Base-by-base conservation (phyloP, 2,113 vertebrate species). In the Sphyrna mokarran region DNA sequence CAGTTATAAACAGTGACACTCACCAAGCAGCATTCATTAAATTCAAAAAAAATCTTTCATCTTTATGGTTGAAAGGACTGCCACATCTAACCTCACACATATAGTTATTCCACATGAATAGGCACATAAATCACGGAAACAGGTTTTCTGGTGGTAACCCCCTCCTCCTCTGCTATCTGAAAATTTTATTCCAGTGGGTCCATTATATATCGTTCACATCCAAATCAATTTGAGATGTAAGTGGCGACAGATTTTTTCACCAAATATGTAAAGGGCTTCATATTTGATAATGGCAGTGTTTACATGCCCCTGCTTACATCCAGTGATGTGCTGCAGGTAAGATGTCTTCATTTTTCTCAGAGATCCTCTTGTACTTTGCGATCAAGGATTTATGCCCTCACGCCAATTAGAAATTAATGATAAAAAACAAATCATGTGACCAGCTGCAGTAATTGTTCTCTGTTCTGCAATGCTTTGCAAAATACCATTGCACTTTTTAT, bases 101-200 rank as follows among this genome's bases (percentile, higher is more conserved):
- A 95, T 70, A 43, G 78, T 70, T 96, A 95, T 96, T 95, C 95
- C 96, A 40, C 90, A 40, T 95, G 66, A 96, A 68, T 40, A 72
- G 90, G 26, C 58, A 63, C 43, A 95, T 95, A 96, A 95, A 83
- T 89, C 94, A 95, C 70, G 76, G 96, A 40, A 96, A 85, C 11
- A 94, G 2, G 48, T 54, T 95, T 95, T 95, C 94, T 95, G 68
- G 43, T 54, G 69, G 40, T 72, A 72, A 33, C 68, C 68, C 68
- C 43, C 58, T 91, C 61, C 13, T 91, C 33, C 22, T 26, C 26
- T 22, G 72, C 40, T 70, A 16, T 43, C 40, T 54, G 87, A 76
- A 13, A n/a, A 8, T 95, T 54, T 43, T 48, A 43, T 72, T 54
- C 14, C 14, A 5, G 66, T 94, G 61, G 37, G 40, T 29, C 8